Conservation (phyloP, 2,888 invertebrate species). For the Stramonita haemastoma region DNA sequence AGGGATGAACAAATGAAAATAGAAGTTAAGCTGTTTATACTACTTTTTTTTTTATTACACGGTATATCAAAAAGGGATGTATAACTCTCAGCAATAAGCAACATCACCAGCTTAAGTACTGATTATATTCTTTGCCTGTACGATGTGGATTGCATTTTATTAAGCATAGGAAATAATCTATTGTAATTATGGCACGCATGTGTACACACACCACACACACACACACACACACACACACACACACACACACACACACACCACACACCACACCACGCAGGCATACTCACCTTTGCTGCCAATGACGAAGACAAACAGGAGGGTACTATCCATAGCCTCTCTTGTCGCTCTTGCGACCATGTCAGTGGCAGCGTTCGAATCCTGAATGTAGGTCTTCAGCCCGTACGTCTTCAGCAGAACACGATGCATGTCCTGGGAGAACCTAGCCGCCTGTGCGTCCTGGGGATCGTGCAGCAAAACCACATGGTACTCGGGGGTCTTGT, state of each 20-base stretch:
- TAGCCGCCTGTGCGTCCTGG: neutral
- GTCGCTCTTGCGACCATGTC: neutral
- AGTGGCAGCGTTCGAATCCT: too few relatives aligned
- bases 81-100: too few relatives aligned
- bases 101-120: too few relatives aligned
- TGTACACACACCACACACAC: neutral
- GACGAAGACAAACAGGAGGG: neutral
- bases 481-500: neutral
- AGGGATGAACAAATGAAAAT: too few relatives aligned
- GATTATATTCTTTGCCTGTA: too few relatives aligned
- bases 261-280: neutral
- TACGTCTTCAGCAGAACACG: neutral
- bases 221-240: neutral
- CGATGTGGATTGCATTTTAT: too few relatives aligned
- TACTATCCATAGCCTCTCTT: neutral
- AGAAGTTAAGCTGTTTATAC: too few relatives aligned
- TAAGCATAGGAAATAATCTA: too few relatives aligned
- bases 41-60: too few relatives aligned
- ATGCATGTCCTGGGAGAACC: neutral
- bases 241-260: neutral
- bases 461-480: constrained; percentile 16
- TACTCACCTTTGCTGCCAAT: neutral
- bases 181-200: too few relatives aligned
- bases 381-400: neutral
- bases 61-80: too few relatives aligned